These are phyloP conservation scores for Chionodraco myersi DNA, from an alignment of 2,113 vertebrate species.

Conservation along the genomic window DNA sequence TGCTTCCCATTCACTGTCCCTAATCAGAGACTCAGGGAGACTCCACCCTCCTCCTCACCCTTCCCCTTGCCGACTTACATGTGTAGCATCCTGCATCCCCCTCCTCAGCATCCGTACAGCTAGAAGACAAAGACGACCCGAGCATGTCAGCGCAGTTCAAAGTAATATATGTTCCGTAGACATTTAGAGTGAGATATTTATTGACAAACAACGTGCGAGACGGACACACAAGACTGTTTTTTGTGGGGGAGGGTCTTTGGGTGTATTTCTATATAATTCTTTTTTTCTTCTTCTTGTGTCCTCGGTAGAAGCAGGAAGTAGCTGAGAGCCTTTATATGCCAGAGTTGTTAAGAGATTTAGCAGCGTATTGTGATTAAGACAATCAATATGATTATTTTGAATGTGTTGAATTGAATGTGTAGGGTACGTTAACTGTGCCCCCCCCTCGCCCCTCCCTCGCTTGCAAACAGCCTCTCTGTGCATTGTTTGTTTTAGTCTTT, in stretches of 20 bases:
- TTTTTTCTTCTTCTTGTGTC: conserved; percentile 23
- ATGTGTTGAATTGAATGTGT: conserved; percentile 55
- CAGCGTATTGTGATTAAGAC: conserved; percentile 54
- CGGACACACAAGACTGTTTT: background rate
- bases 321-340: conserved; percentile 54
- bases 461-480: conserved; percentile 15
- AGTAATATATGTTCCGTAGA: conserved; percentile 55
- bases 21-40: conserved; percentile 74
- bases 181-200: conserved; percentile 58
- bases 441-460: background rate
- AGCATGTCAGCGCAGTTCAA: conserved; percentile 41
- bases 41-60: conserved; percentile 17
- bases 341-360: conserved; percentile 54
- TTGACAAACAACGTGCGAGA: conserved; percentile 33
- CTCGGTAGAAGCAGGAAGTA: conserved; percentile 25
- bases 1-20: conserved; percentile 38
- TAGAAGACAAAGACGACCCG: conserved; percentile 62
- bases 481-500: background rate
- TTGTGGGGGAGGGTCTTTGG: background rate
- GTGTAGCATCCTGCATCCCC: conserved; percentile 55
- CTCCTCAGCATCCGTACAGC: conserved; percentile 49
- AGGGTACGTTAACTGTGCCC: conserved; percentile 38
- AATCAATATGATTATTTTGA: conserved; percentile 57
- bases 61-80: background rate
- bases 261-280: background rate